These are phyloP conservation scores for Eulemur rubriventer DNA, from an alignment of 2,797 vertebrate species.

Conservation along the genomic window DNA sequence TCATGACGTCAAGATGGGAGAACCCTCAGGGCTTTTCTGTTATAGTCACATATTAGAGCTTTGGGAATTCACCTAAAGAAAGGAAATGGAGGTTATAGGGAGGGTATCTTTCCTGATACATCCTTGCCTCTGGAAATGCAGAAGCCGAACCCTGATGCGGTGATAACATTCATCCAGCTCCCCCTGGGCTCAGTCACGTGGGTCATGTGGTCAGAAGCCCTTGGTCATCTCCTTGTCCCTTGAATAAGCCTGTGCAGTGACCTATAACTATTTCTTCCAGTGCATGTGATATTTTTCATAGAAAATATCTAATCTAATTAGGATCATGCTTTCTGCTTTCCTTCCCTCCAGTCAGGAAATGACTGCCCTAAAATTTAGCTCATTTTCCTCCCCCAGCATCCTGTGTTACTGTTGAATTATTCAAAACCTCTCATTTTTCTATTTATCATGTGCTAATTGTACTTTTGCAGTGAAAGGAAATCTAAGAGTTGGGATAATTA, in stretches of 20 bases:
- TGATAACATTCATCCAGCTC: not conserved
- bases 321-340: not conserved
- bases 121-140: not conserved
- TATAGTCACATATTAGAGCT: not conserved
- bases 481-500: not conserved
- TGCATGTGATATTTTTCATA: not conserved
- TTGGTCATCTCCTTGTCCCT: not conserved
- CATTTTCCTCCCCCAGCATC: not conserved
- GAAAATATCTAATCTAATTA: not conserved
- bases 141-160: not conserved
- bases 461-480: not conserved
- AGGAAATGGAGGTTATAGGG: not conserved
- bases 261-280: not conserved
- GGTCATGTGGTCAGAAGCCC: not conserved
- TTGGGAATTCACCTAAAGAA: not conserved
- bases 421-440: slow-evolving; percentile 33
- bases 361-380: slow-evolving; percentile 9
- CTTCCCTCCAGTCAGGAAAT: not conserved
- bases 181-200: fast-evolving
- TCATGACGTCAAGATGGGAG: not conserved
- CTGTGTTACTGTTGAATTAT: slow-evolving; percentile 35
- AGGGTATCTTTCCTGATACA: not conserved
- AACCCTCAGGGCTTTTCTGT: not conserved
- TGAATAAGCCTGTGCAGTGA: not conserved
- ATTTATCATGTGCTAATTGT: slow-evolving; percentile 19